Conservation (phyloP, 2,888 invertebrate species). For the Acronicta aceris region DNA sequence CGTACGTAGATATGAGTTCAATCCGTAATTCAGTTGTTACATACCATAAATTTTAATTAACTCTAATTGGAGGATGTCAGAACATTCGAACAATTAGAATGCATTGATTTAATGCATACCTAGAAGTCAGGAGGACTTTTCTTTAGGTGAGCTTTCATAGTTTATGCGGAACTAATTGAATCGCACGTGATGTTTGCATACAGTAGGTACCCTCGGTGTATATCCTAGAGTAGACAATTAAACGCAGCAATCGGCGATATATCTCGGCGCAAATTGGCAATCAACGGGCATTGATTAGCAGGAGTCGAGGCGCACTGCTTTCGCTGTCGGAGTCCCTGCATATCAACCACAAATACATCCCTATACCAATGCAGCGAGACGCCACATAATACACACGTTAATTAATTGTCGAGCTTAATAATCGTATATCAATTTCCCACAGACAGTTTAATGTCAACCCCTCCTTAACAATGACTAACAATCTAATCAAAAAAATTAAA, state of each 20-base stretch:
- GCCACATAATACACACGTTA: conserved; percentile 68
- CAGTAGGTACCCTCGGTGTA: conserved; percentile 20
- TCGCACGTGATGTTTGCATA: conserved; percentile 37
- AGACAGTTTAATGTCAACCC: conserved; percentile 75
- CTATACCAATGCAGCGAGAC: conserved; percentile 56
- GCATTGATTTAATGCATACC: conserved; percentile 43
- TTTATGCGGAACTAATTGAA: conserved; percentile 25
- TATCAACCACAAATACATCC: conserved; percentile 35
- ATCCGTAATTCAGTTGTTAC: conserved; percentile 75
- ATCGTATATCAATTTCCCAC: conserved; percentile 82
- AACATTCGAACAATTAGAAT: conserved; percentile 47
- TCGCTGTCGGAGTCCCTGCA: conserved; percentile 53
- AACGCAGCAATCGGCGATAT: conserved; percentile 73
- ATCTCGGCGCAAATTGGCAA: conserved; percentile 82
- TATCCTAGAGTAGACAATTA: conserved; percentile 60
- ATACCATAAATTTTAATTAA: conserved; percentile 79
- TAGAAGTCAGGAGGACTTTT: conserved; percentile 20
- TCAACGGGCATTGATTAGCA: conserved; percentile 77
- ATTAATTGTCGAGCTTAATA: conserved; percentile 76
- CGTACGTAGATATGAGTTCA: conserved; percentile 64
- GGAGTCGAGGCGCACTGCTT: conserved; percentile 57
- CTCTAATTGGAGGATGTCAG: conserved; percentile 73
- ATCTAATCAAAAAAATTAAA: conserved; percentile 73
- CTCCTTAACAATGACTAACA: conserved; percentile 75
- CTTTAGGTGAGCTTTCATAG: conserved; percentile 9